Conservation (phyloP, 2,888 invertebrate genomes). For the Agriopis leucophaearia region DNA sequence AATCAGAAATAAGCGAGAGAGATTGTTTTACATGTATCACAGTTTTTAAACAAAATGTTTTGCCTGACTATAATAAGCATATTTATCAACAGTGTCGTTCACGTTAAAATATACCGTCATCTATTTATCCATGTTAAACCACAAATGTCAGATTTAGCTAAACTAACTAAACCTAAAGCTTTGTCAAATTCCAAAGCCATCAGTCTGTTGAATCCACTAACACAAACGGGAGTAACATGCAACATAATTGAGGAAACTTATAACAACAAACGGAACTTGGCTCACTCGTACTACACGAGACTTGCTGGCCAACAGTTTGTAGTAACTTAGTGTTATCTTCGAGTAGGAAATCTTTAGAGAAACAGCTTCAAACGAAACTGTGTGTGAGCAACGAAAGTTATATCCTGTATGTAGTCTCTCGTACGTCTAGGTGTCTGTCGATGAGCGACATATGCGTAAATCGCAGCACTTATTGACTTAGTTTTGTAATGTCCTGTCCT, state of each 20-base stretch:
- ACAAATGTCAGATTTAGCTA: conserved; percentile 1
- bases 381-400: neutral
- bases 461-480: neutral
- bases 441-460: neutral
- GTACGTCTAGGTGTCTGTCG: neutral
- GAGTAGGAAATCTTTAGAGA: conserved; percentile 3
- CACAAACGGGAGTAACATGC: conserved; percentile 51
- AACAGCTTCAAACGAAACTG: neutral
- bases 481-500: no score
- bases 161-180: conserved; percentile 12
- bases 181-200: conserved; percentile 28
- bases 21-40: neutral
- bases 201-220: conserved; percentile 42
- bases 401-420: neutral
- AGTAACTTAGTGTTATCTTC: conserved; percentile 57
- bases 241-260: conserved; percentile 69
- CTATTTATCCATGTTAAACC: neutral
- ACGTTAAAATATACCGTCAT: no score
- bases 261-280: conserved; percentile 67
- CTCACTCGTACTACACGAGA: conserved; percentile 57
- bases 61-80: neutral
- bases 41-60: neutral
- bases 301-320: conserved; percentile 71
- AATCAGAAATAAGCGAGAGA: neutral
- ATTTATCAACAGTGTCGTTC: neutral